Evolutionary conservation across 2,888 invertebrate genomes (phyloP).

Genomic region (Microplitis deprimator): DNA sequence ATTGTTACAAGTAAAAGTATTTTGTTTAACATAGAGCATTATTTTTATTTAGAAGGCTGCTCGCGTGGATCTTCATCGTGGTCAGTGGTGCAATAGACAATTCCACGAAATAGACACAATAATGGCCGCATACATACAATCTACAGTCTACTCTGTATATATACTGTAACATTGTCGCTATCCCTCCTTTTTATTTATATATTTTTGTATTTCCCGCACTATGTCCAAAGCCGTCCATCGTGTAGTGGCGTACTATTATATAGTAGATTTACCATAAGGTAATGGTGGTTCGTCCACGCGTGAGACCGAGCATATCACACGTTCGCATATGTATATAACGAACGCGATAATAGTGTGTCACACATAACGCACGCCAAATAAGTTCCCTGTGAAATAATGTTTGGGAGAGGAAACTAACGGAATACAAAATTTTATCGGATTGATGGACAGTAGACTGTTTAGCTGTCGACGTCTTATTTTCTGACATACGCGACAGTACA

Average conservation of each 20-base stretch:
- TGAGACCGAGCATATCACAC: slow-evolving; percentile 34
- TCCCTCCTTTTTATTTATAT: background rate
- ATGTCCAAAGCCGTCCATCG: background rate
- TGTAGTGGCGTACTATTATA: background rate
- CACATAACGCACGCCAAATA: slow-evolving; percentile 11
- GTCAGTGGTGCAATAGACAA: slow-evolving; percentile 34
- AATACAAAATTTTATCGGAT: slow-evolving; percentile 28
- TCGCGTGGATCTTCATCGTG: slow-evolving; percentile 41
- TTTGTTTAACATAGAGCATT: background rate
- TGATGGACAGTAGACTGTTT: slow-evolving; percentile 1
- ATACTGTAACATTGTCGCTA: background rate
- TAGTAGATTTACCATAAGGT: slow-evolving; percentile 1
- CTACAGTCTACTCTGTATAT: background rate
- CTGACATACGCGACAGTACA: background rate
- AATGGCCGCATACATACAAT: slow-evolving; percentile 22
- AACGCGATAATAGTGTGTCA: slow-evolving; percentile 31
- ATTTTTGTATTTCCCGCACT: background rate
- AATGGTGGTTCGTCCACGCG: slow-evolving; percentile 17
- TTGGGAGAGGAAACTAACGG: slow-evolving; percentile 29
- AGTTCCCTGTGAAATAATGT: slow-evolving; percentile 26
- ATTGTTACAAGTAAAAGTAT: slow-evolving; percentile 1
- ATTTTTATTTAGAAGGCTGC: slow-evolving; percentile 29
- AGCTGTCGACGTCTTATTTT: slow-evolving; percentile 1
- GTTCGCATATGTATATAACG: slow-evolving; percentile 22
- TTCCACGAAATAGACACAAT: slow-evolving; percentile 37